A percentile compares a stretch with the other conserved stretches of the same genome.
Conservation (phyloP, 2,113 vertebrate genomes). For the Puma concolor region DNA sequence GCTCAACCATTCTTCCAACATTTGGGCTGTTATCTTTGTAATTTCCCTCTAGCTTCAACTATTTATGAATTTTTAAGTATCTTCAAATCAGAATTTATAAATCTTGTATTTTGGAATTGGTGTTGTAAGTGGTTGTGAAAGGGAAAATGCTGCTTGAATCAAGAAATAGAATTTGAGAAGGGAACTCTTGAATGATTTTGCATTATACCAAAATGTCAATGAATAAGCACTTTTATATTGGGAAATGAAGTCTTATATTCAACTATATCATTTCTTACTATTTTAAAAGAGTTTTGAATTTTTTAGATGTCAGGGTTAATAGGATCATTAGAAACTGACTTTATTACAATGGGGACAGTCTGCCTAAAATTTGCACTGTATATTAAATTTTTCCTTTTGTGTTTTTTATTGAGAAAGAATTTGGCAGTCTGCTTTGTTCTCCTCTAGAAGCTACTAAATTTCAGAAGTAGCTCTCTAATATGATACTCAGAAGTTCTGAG, state of each 20-base stretch:
- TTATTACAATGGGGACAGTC: not conserved
- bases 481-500: not conserved
- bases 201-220: constrained; percentile 6
- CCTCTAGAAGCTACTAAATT: not conserved
- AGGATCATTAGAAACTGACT: not conserved
- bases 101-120: not conserved
- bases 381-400: constrained; percentile 41
- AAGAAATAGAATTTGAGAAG: constrained; percentile 38
- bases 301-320: not conserved
- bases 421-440: not conserved
- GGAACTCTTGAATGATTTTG: not conserved
- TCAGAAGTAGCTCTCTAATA: not conserved
- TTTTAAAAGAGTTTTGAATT: not conserved
- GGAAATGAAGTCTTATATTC: not conserved
- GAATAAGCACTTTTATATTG: not conserved
- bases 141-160: not conserved
- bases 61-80: not conserved
- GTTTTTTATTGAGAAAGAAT: constrained; percentile 7
- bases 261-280: not conserved
- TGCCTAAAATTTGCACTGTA: not conserved
- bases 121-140: not conserved
- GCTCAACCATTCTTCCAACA: not conserved
- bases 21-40: not conserved
- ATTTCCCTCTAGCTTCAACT: not conserved
- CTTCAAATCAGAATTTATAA: not conserved